Conservation (phyloP, 2,888 invertebrate species). For the Xylota sylvarum region DNA sequence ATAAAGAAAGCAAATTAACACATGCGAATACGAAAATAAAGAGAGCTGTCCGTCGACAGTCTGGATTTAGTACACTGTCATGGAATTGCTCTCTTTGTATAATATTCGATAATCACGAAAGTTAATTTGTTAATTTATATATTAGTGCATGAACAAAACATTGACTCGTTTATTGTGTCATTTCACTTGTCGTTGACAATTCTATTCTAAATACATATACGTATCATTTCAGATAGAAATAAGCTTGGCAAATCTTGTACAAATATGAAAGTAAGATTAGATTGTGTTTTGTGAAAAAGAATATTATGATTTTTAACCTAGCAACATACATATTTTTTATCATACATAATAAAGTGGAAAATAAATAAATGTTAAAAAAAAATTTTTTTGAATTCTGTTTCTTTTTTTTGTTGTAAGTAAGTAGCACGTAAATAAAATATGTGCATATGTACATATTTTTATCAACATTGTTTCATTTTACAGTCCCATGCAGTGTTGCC, state of each 20-base stretch:
- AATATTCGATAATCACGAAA: conserved; percentile 89
- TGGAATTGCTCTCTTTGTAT: conserved; percentile 99
- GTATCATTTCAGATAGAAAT: not conserved
- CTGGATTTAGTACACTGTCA: conserved; percentile 98
- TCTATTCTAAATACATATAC: too few relatives aligned
- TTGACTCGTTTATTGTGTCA: not conserved
- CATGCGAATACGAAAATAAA: conserved; percentile 90
- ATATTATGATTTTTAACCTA: not conserved
- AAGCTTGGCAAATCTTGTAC: not conserved
- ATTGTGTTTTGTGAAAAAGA: not conserved
- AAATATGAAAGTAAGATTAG: not conserved
- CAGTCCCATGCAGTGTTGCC: too few relatives aligned
- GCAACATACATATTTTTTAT: not conserved
- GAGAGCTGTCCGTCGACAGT: conserved; percentile 99
- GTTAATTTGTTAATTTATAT: conserved; percentile 39
- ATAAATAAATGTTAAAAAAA: too few relatives aligned
- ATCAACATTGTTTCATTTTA: too few relatives aligned
- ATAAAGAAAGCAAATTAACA: conserved; percentile 38
- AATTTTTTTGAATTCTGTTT: too few relatives aligned
- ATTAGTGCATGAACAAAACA: not conserved
- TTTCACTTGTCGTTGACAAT: not conserved
- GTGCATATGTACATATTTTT: too few relatives aligned
- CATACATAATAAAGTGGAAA: too few relatives aligned
- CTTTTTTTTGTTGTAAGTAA: too few relatives aligned
- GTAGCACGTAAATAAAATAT: too few relatives aligned